Evolutionary conservation across 1,140 invertebrate genomes (phyloP).

Genomic region (Samia ricini): DNA sequence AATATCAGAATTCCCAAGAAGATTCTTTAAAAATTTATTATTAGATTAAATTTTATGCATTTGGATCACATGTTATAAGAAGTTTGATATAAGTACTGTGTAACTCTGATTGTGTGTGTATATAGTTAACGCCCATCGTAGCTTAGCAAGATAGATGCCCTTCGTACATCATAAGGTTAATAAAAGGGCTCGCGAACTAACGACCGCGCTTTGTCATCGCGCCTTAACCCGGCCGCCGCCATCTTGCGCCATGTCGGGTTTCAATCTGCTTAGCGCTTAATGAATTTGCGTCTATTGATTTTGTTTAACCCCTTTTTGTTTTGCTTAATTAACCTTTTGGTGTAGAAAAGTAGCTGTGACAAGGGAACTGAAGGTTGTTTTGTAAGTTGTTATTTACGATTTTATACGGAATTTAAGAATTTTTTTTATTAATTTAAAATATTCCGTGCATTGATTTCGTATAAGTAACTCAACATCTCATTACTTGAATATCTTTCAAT

Average conservation of each 20-base stretch:
- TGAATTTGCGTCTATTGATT: constrained; percentile 76
- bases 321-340: constrained; percentile 75
- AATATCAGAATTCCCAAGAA: no score
- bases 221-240: constrained; percentile 65
- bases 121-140: constrained; percentile 16
- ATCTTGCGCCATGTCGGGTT: constrained; percentile 74
- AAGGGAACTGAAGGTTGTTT: constrained; percentile 38
- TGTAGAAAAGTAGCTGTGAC: constrained; percentile 50
- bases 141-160: constrained; percentile 61
- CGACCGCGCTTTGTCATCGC: constrained; percentile 72
- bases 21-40: no score
- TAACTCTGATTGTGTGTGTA: no score
- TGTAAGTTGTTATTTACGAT: constrained; percentile 13
- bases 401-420: background rate
- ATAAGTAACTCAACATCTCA: no score
- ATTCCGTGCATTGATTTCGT: no score
- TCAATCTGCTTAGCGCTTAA: constrained; percentile 76
- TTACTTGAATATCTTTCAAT: no score
- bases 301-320: constrained; percentile 77
- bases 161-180: constrained; percentile 76
- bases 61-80: no score
- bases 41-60: no score
- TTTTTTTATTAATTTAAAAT: background rate
- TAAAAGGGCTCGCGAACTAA: constrained; percentile 74
- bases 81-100: background rate